Conservation (phyloP, 2,797 vertebrate species). For the Zenarchopterus dispar region DNA sequence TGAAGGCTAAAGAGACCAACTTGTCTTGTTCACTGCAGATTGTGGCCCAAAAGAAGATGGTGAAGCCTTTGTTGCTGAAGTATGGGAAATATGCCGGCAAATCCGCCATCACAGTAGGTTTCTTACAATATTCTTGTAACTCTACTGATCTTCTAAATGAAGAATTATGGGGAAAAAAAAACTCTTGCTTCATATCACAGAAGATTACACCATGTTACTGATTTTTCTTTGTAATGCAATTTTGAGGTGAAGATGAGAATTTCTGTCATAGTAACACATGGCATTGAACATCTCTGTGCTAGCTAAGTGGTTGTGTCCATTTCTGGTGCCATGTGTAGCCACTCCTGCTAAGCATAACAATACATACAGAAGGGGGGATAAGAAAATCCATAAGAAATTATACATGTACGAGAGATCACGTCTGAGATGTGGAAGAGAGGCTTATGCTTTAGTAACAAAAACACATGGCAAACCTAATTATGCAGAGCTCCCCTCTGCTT, state of each 20-base stretch:
- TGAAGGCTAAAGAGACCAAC: constrained; percentile 26
- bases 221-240: not conserved
- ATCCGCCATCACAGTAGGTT: constrained; percentile 91
- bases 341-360: not conserved
- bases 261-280: not conserved
- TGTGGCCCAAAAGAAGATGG: constrained; percentile 94
- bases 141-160: constrained; percentile 11
- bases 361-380: constrained; percentile 4
- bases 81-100: constrained; percentile 94
- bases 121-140: constrained; percentile 15
- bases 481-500: too few species aligned
- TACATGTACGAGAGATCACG: constrained; percentile 19
- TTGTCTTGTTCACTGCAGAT: constrained; percentile 82
- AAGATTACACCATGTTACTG: not conserved
- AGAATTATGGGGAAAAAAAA: too few species aligned
- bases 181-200: not conserved
- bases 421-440: constrained; percentile 21
- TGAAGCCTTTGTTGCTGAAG: constrained; percentile 90
- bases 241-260: not conserved
- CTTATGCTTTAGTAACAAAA: constrained; percentile 5
- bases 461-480: too few species aligned
- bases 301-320: not conserved
- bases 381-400: constrained; percentile 16
- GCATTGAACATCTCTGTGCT: not conserved
- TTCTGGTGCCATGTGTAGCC: not conserved